phyloP scores from a whole-genome alignment of 2,113 vertebrate genomes.

The Antennarius striatus region DNA sequence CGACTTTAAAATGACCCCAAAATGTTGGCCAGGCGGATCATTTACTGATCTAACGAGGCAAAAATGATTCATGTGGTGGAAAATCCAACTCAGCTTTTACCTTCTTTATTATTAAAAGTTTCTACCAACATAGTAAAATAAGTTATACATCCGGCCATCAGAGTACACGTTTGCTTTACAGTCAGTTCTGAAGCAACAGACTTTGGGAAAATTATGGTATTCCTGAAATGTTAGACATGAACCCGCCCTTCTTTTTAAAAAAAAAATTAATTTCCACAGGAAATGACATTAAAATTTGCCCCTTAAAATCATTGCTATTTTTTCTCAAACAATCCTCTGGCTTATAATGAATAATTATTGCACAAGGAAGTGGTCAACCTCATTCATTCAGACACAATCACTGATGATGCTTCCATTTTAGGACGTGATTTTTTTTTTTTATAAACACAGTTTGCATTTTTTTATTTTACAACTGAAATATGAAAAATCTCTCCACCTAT shows the following conservation, averaged over 20 bases:
- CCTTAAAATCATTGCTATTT: conserved; percentile 78
- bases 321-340: conserved; percentile 74
- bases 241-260: conserved; percentile 61
- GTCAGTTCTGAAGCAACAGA: conserved; percentile 56
- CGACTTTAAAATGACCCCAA: no score
- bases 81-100: conserved; percentile 53
- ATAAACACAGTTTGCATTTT: conserved; percentile 40
- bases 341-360: conserved; percentile 71
- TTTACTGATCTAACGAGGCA: no score
- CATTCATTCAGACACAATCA: conserved; percentile 31
- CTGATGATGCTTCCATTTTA: conserved; percentile 53
- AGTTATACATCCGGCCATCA: conserved; percentile 80
- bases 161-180: conserved; percentile 66
- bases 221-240: conserved; percentile 65
- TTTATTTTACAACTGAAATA: conserved; percentile 47
- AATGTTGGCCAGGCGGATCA: no score
- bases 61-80: conserved; percentile 1
- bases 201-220: conserved; percentile 51
- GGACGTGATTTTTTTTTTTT: conserved; percentile 37
- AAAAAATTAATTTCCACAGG: conserved; percentile 91
- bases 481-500: conserved; percentile 51
- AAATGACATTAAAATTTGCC: conserved; percentile 81
- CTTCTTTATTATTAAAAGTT: conserved; percentile 79
- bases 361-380: conserved; percentile 68
- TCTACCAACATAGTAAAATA: conserved; percentile 81